These are phyloP conservation scores for Tragelaphus eurycerus DNA, from an alignment of 2,797 vertebrate species.

Conservation along the genomic window DNA sequence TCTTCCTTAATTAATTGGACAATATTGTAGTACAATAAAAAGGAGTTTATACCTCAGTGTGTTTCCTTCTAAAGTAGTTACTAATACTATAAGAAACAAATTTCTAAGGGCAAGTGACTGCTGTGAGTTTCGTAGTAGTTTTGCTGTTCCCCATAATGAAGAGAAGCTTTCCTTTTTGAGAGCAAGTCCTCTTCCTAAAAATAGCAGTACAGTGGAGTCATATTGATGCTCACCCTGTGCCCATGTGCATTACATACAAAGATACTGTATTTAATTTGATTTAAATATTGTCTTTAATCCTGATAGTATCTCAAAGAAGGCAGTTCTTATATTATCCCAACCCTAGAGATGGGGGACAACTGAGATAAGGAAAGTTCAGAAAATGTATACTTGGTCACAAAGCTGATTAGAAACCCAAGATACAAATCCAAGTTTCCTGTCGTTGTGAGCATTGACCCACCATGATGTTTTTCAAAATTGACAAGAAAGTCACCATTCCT, in stretches of 20 bases:
- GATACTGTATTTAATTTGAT: background rate
- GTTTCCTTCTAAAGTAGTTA: background rate
- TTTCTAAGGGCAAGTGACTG: background rate
- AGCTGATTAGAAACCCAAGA: background rate
- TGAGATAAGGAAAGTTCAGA: background rate
- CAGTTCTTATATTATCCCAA: background rate
- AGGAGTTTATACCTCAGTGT: background rate
- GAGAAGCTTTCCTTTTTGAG: background rate
- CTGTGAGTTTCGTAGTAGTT: background rate
- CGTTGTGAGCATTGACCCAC: background rate
- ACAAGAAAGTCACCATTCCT: background rate
- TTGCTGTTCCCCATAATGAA: background rate
- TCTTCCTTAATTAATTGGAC: background rate
- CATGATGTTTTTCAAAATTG: background rate
- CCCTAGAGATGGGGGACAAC: background rate
- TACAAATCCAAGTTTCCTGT: background rate
- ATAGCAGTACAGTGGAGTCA: background rate
- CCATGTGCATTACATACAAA: accelerated
- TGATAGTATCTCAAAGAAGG: background rate
- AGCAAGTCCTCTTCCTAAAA: background rate
- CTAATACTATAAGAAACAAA: background rate
- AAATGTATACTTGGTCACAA: background rate
- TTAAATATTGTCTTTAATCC: background rate
- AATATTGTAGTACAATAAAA: background rate
- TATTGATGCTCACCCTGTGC: background rate